A percentile compares a stretch with the other conserved stretches of the same genome.
Conservation (phyloP, 2,888 invertebrate genomes). For the Dasypogon diadema region DNA sequence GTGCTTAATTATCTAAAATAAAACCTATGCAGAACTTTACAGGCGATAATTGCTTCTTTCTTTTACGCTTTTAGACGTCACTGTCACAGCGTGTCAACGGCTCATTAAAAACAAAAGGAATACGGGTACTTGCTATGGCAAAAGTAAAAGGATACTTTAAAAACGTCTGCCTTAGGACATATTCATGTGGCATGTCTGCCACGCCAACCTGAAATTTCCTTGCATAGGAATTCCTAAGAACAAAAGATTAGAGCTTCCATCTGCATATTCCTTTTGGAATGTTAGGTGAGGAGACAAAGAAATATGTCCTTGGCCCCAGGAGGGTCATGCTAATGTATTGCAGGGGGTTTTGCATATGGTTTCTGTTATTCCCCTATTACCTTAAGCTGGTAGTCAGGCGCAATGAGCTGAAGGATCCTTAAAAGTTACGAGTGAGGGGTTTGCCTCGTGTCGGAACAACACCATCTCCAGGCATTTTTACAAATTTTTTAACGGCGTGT, state of each 20-base stretch:
- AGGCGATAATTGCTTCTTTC: constrained; percentile 24
- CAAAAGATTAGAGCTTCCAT: too few relatives aligned
- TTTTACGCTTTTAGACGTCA: not conserved
- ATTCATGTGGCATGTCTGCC: constrained; percentile 6
- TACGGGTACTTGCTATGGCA: constrained; percentile 14
- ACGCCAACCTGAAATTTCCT: not conserved
- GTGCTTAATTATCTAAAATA: not conserved
- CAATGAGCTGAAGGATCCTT: constrained; percentile 2
- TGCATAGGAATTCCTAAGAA: too few relatives aligned
- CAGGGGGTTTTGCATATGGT: not conserved
- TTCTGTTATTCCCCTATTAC: not conserved
- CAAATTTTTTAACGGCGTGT: too few relatives aligned
- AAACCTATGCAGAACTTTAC: not conserved
- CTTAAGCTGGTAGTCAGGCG: constrained; percentile 5
- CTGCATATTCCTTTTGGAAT: not conserved
- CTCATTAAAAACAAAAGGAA: constrained; percentile 18
- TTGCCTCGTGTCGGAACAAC: constrained; percentile 36
- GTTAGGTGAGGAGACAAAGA: constrained; percentile 2
- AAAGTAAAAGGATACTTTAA: constrained; percentile 6
- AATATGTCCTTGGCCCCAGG: constrained; percentile 30
- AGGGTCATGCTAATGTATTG: constrained; percentile 13
- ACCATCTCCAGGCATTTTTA: constrained; percentile 12
- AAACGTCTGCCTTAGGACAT: not conserved
- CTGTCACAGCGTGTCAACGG: constrained; percentile 8
- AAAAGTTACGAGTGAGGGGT: constrained; percentile 4